Conservation (phyloP, 2,113 vertebrate genomes). For the Melospiza melodia region DNA sequence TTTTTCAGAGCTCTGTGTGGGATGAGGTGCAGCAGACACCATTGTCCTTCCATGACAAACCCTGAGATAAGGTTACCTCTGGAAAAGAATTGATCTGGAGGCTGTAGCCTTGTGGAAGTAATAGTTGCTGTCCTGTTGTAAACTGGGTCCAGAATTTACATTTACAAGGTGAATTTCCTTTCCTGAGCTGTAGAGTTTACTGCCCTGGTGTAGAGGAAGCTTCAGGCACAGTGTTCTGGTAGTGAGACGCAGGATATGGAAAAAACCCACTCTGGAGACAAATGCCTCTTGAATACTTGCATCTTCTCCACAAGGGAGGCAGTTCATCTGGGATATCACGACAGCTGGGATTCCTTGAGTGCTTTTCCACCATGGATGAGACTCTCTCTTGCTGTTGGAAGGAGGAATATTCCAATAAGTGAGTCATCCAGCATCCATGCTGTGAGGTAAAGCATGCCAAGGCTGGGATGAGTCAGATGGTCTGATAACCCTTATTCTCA, state of each 20-base stretch:
- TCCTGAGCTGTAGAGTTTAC: neutral
- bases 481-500: slow-evolving; percentile 33
- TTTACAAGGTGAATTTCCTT: neutral
- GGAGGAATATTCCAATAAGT: slow-evolving; percentile 16
- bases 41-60: neutral
- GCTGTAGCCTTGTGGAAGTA: neutral
- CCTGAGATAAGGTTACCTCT: neutral
- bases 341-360: slow-evolving; percentile 52
- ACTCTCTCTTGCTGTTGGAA: slow-evolving; percentile 1
- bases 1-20: neutral
- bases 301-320: neutral
- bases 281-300: neutral
- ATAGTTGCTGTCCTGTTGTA: neutral
- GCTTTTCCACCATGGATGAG: neutral
- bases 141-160: neutral
- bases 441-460: slow-evolving; percentile 1
- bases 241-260: neutral
- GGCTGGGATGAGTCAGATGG: slow-evolving; percentile 42
- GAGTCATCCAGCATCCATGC: slow-evolving; percentile 46
- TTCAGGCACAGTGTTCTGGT: neutral
- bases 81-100: neutral
- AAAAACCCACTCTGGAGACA: neutral
- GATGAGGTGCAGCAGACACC: neutral
- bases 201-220: neutral
- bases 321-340: neutral